phyloP scores from a whole-genome alignment of 64 coral and sea anemone species.

The Dendrophyllia cribrosa region DNA sequence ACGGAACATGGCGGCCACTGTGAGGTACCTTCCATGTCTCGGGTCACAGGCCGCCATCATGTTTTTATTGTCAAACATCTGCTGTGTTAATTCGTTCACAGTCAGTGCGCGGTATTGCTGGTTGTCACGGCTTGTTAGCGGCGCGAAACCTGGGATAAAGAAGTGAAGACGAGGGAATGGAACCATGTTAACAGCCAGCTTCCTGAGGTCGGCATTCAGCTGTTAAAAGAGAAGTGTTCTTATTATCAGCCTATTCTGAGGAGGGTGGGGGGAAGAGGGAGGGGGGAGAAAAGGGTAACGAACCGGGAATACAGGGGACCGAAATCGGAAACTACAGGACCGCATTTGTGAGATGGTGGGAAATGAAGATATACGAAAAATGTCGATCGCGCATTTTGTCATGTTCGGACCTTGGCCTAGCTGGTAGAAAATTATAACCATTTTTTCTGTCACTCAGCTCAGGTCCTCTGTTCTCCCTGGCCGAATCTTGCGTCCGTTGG shows the following conservation, averaged over 20 bases:
- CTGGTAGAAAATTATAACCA: no score
- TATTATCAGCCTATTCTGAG: neutral
- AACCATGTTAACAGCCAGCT: constrained; percentile 76
- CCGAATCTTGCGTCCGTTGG: no score
- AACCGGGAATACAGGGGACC: no score
- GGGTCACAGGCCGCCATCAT: constrained; percentile 81
- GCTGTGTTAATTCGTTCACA: constrained; percentile 61
- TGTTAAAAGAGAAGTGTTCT: neutral
- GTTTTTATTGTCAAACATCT: constrained; percentile 78
- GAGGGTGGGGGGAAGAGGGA: neutral
- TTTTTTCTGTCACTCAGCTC: no score
- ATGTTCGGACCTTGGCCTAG: no score
- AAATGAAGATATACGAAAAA: no score
- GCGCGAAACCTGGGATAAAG: constrained; percentile 76
- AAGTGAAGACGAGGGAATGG: constrained; percentile 78
- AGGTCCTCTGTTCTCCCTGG: no score
- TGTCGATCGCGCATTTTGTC: no score
- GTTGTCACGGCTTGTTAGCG: constrained; percentile 52
- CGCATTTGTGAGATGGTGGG: no score
- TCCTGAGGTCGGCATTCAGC: constrained; percentile 68
- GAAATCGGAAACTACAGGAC: no score
- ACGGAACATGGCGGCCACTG: constrained; percentile 70
- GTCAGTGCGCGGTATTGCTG: constrained; percentile 61
- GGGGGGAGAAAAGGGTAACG: no score
- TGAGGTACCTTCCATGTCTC: constrained; percentile 61